These are phyloP conservation scores for Leptura quadrifasciata DNA, from an alignment of 2,888 invertebrate genomes.

Conservation along the genomic window DNA sequence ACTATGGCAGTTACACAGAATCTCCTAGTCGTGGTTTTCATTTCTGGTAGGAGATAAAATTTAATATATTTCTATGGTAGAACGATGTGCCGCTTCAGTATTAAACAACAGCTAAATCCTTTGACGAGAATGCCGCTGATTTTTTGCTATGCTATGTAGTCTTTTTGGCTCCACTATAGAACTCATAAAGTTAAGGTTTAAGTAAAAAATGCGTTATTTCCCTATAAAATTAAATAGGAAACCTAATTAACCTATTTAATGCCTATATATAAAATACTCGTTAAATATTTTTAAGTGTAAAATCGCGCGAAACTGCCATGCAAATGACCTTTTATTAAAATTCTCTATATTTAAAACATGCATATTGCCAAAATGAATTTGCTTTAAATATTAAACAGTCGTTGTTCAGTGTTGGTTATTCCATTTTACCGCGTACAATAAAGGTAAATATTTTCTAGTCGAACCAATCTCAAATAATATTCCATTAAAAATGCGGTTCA, in stretches of 20 bases:
- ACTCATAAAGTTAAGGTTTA: no score
- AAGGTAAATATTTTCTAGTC: constrained; percentile 1
- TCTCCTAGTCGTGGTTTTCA: no score
- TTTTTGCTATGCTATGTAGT: no score
- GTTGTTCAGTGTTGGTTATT: neutral
- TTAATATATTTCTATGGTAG: no score
- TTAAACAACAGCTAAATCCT: no score
- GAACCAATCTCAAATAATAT: neutral
- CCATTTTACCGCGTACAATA: neutral
- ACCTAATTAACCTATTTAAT: neutral
- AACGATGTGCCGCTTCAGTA: no score
- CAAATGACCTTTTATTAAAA: constrained; percentile 12
- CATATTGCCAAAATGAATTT: constrained; percentile 13
- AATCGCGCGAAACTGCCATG: neutral
- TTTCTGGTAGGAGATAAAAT: no score
- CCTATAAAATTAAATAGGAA: neutral
- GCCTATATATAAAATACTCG: neutral
- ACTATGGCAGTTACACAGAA: no score
- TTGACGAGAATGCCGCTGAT: no score
- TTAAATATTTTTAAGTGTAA: constrained; percentile 1
- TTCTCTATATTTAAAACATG: constrained; percentile 25
- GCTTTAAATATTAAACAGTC: constrained; percentile 7
- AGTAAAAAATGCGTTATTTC: neutral
- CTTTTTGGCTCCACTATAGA: no score
- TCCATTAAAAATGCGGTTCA: neutral